These are phyloP conservation scores for Avahi laniger DNA, from an alignment of 2,797 vertebrate species.

Conservation along the genomic window DNA sequence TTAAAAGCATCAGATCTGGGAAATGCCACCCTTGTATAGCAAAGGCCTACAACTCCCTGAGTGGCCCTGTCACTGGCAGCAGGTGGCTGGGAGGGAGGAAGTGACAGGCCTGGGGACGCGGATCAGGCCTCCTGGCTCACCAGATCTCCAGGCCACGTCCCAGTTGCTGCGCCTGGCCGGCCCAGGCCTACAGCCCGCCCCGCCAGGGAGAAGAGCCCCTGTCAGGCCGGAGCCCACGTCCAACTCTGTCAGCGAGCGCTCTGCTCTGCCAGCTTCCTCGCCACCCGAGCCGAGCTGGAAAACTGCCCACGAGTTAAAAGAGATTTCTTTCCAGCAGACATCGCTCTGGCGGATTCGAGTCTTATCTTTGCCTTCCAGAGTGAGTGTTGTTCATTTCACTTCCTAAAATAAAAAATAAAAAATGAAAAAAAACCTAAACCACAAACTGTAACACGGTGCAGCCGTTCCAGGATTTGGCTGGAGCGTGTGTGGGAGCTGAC, in stretches of 20 bases:
- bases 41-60: background rate
- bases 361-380: slow-evolving; percentile 73
- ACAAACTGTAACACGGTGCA: slow-evolving; percentile 68
- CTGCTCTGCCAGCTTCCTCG: background rate
- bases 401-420: slow-evolving; percentile 54
- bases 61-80: accelerated
- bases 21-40: slow-evolving; percentile 39
- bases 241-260: background rate
- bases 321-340: slow-evolving; percentile 70
- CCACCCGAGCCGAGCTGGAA: background rate
- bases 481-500: slow-evolving; percentile 40
- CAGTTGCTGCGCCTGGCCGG: background rate
- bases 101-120: background rate
- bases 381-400: slow-evolving; percentile 54
- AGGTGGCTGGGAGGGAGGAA: background rate
- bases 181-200: background rate
- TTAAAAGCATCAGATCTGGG: slow-evolving; percentile 67
- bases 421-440: slow-evolving; percentile 41
- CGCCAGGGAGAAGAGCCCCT: background rate
- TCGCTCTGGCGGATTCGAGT: background rate
- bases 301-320: slow-evolving; percentile 63
- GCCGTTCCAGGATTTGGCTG: slow-evolving; percentile 40
- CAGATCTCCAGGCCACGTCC: accelerated
- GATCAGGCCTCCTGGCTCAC: background rate
- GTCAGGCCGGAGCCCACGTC: background rate